phyloP scores from a whole-genome alignment of 1,140 invertebrate genomes.

The Diorhabda sublineata region DNA sequence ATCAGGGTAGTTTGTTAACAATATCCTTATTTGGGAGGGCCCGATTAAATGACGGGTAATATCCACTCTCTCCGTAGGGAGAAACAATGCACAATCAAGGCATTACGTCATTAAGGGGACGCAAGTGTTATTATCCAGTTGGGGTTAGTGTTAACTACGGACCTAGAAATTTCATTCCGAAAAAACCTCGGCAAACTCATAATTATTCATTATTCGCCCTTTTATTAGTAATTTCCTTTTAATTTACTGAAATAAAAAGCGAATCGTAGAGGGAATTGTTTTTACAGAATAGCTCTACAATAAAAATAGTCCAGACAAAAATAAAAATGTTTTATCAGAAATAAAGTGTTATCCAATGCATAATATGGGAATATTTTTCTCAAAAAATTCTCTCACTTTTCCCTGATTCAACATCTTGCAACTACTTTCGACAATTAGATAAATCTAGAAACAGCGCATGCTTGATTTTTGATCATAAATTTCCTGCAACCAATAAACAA shows the following conservation, averaged over 20 bases:
- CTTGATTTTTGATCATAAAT: too few species aligned
- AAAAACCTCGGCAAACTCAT: constrained; percentile 13
- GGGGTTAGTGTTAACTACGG: constrained; percentile 7
- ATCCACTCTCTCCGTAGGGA: constrained; percentile 30
- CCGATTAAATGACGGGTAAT: constrained; percentile 42
- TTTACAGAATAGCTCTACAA: too few species aligned
- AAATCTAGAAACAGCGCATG: too few species aligned
- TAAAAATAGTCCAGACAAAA: too few species aligned
- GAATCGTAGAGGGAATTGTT: neutral
- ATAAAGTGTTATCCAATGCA: too few species aligned
- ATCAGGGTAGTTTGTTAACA: constrained; percentile 40
- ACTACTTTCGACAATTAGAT: too few species aligned
- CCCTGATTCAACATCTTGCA: too few species aligned
- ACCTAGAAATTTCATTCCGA: neutral
- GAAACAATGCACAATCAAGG: constrained; percentile 45
- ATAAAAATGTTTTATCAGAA: too few species aligned
- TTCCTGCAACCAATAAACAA: too few species aligned
- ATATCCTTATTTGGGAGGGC: constrained; percentile 41
- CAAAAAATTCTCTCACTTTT: too few species aligned
- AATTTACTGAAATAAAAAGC: neutral
- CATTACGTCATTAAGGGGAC: constrained; percentile 44
- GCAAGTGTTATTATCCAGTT: constrained; percentile 35
- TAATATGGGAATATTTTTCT: too few species aligned
- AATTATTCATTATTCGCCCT: constrained; percentile 23
- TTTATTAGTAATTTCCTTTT: neutral